phyloP scores from a whole-genome alignment of 1,140 invertebrate species.

The Sycobia sp. region DNA sequence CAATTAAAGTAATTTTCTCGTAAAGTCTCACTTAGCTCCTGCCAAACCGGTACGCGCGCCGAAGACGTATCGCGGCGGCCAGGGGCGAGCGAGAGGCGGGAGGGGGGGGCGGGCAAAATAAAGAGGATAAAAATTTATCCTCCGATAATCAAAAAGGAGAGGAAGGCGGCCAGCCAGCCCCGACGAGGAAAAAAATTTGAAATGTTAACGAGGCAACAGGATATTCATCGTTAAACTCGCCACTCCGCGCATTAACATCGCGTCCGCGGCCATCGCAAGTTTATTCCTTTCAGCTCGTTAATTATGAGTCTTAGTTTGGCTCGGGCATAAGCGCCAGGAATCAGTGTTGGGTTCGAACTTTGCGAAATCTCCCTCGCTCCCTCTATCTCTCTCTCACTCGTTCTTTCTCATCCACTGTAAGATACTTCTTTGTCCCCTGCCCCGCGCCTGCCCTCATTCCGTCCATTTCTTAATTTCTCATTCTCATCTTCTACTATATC shows the following conservation, averaged over 20 bases:
- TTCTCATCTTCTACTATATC: no score
- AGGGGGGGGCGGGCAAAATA: no score
- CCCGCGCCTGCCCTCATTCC: not conserved
- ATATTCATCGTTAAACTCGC: conserved; percentile 27
- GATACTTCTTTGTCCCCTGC: conserved; percentile 9
- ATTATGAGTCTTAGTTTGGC: conserved; percentile 17
- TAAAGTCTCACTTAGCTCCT: no score
- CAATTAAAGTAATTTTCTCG: no score
- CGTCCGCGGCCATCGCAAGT: not conserved
- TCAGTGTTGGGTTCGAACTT: not conserved
- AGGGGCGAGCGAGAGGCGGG: no score
- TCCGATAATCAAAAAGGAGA: conserved; percentile 2
- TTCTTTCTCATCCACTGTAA: not conserved
- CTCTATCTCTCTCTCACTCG: no score
- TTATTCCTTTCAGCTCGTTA: conserved; percentile 22
- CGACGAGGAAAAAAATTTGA: conserved; percentile 12
- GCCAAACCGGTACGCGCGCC: no score
- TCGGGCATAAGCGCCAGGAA: not conserved
- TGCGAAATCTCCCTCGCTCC: not conserved
- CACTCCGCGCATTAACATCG: conserved; percentile 19
- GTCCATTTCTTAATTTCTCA: no score
- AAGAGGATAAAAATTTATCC: not conserved
- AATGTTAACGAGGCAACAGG: conserved; percentile 31
- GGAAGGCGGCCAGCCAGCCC: not conserved
- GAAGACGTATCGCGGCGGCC: no score